A percentile compares a stretch with the other conserved stretches of the same genome.
Evolutionary conservation across 2,888 invertebrate genomes (phyloP).

Genomic region (Drosophila ezoana): DNA sequence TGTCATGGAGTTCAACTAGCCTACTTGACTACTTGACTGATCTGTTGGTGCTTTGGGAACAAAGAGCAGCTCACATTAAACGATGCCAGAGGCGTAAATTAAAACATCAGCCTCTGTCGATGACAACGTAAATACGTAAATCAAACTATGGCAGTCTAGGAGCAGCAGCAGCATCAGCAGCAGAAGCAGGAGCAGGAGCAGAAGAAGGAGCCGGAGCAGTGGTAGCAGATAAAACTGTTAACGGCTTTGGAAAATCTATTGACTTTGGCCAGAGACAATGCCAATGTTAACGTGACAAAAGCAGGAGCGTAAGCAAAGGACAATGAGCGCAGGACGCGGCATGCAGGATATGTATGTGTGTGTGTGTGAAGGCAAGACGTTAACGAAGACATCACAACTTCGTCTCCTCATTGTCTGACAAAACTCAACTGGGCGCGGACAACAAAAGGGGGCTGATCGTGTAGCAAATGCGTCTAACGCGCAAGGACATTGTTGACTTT

Average conservation of each 20-base stretch:
- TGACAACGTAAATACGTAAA: constrained; percentile 69
- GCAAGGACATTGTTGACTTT: constrained; percentile 62
- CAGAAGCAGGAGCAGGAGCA: constrained; percentile 16
- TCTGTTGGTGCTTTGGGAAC: constrained; percentile 6
- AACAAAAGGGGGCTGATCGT: constrained; percentile 82
- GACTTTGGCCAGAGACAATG: constrained; percentile 66
- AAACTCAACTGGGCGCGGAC: constrained; percentile 60
- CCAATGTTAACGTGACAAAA: constrained; percentile 63
- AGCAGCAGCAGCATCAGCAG: constrained; percentile 16
- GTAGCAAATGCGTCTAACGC: constrained; percentile 53
- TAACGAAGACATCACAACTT: constrained; percentile 48
- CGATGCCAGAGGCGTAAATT: constrained; percentile 52
- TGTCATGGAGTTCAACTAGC: neutral
- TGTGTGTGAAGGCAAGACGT: constrained; percentile 12
- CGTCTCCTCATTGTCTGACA: constrained; percentile 77
- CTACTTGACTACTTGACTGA: constrained; percentile 42
- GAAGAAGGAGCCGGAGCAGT: constrained; percentile 15
- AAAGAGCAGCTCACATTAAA: constrained; percentile 16
- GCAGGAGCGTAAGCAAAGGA: constrained; percentile 45
- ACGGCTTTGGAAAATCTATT: constrained; percentile 66
- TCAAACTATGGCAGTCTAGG: constrained; percentile 37
- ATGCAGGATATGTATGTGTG: constrained; percentile 4
- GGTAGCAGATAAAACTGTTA: constrained; percentile 59
- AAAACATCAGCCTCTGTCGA: constrained; percentile 56
- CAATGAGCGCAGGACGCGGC: constrained; percentile 29